Evolutionary conservation across 2,888 invertebrate species (phyloP).

Genomic region (Mamestra brassicae): DNA sequence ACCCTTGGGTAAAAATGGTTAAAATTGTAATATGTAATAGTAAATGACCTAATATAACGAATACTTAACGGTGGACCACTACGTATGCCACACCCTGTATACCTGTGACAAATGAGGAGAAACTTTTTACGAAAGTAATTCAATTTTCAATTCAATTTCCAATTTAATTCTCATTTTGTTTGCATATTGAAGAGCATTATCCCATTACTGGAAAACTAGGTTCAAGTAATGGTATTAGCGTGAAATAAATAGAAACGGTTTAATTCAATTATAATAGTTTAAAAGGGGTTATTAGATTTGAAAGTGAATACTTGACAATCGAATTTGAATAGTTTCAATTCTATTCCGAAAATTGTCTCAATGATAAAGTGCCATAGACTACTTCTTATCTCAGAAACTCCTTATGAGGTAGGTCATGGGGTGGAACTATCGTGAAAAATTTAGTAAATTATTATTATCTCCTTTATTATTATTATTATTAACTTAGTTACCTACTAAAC

Average conservation of each 20-base stretch:
- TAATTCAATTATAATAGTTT: slow-evolving; percentile 18
- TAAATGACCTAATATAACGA: too few species aligned
- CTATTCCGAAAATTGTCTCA: background rate
- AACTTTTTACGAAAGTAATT: background rate
- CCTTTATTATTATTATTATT: background rate
- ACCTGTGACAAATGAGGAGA: background rate
- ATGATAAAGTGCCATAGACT: background rate
- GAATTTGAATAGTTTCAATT: background rate
- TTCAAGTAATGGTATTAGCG: slow-evolving; percentile 2
- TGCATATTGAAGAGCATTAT: background rate
- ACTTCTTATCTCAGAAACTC: too few species aligned
- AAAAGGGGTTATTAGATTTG: background rate
- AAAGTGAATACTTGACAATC: slow-evolving; percentile 9
- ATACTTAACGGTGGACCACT: too few species aligned
- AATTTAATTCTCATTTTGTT: background rate
- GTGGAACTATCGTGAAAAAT: too few species aligned
- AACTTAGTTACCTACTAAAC: too few species aligned
- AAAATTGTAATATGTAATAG: too few species aligned
- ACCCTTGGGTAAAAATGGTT: too few species aligned
- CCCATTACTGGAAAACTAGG: slow-evolving; percentile 16
- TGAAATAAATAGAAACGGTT: slow-evolving; percentile 3
- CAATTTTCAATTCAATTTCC: background rate
- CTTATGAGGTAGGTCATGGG: too few species aligned
- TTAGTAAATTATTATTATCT: too few species aligned
- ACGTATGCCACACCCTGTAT: too few species aligned